These are phyloP conservation scores for Drosophila heteroneura DNA, from an alignment of 2,888 invertebrate species.

Conservation along the genomic window DNA sequence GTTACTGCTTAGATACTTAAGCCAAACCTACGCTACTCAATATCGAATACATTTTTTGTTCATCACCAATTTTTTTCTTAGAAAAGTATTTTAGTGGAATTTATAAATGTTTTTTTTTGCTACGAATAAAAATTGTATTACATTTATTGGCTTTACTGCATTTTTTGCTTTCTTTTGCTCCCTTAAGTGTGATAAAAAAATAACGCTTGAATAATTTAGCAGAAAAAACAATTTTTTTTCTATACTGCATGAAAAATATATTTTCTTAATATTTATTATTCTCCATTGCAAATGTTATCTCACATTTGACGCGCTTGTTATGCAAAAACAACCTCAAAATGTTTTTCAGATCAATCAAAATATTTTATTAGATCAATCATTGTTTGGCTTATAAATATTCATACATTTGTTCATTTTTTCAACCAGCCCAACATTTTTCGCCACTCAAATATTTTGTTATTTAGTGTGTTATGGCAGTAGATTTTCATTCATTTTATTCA, in stretches of 20 bases:
- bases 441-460: background rate
- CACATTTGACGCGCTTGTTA: background rate
- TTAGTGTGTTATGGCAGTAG: background rate
- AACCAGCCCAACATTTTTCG: conserved; percentile 4
- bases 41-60: background rate
- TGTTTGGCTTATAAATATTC: background rate
- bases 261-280: background rate
- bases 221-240: background rate
- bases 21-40: background rate
- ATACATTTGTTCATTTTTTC: background rate
- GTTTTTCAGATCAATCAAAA: conserved; percentile 19
- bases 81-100: background rate
- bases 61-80: background rate
- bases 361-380: conserved; percentile 24
- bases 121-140: background rate
- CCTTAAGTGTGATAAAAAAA: background rate
- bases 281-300: background rate
- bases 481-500: background rate
- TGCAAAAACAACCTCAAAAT: background rate
- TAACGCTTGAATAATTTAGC: background rate
- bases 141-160: background rate
- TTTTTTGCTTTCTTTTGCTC: background rate
- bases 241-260: background rate
- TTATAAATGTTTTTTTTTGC: background rate
- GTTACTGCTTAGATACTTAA: no score